Evolutionary conservation across 2,113 vertebrate species (phyloP).

Genomic region (Thermophis baileyi): DNA sequence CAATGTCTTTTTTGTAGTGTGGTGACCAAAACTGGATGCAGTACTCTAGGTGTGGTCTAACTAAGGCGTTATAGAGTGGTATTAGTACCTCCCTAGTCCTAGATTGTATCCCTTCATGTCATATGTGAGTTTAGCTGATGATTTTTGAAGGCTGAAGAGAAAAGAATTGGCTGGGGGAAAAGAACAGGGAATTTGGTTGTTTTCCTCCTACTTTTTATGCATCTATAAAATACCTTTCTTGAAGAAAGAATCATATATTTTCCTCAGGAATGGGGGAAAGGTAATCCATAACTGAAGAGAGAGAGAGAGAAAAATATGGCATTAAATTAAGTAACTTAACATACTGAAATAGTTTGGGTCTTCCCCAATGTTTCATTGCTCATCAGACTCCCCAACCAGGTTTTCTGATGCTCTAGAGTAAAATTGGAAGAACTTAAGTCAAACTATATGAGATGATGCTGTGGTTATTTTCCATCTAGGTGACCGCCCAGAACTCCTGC

Average conservation of each 20-base stretch:
- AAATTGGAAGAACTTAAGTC: not conserved
- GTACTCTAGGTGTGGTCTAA: no score
- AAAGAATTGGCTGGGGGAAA: not conserved
- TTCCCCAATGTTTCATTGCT: not conserved
- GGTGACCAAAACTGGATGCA: no score
- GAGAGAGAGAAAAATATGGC: not conserved
- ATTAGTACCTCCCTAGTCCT: no score
- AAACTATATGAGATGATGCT: not conserved
- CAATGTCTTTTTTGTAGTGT: no score
- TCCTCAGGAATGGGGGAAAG: slow-evolving; percentile 7
- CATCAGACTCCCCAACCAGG: no score
- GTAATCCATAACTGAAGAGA: not conserved
- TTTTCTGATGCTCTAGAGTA: not conserved
- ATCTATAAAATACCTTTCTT: slow-evolving; percentile 4
- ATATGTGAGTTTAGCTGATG: not conserved
- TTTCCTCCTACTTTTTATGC: not conserved
- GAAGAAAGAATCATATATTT: not conserved
- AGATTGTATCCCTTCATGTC: no score
- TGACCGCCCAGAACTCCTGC: not conserved
- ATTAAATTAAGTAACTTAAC: not conserved
- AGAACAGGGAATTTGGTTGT: not conserved
- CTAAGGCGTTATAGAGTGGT: no score
- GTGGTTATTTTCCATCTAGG: not conserved
- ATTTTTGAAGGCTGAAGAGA: not conserved
- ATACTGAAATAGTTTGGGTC: not conserved